A percentile compares a stretch with the other conserved stretches of the same genome.
phyloP scores from a whole-genome alignment of 2,113 vertebrate species.

The Thunnus thynnus region DNA sequence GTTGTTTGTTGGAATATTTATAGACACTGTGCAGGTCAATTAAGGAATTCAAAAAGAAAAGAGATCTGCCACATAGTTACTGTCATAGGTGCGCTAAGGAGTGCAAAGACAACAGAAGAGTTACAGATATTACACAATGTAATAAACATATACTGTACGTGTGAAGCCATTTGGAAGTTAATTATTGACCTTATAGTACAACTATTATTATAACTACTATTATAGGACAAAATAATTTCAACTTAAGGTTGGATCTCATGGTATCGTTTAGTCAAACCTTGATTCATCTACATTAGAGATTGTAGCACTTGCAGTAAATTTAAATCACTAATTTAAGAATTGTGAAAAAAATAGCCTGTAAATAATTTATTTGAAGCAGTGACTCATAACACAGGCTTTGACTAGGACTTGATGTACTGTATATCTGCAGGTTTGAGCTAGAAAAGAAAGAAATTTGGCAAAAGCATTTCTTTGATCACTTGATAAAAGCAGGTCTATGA shows the following conservation, averaged over 20 bases:
- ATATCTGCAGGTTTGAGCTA: slow-evolving; percentile 15
- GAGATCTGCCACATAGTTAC: too few relatives aligned
- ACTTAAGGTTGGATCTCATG: too few relatives aligned
- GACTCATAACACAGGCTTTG: slow-evolving; percentile 13
- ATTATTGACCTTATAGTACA: too few relatives aligned
- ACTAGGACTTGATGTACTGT: neutral
- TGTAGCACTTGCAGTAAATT: neutral
- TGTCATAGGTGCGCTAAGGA: too few relatives aligned
- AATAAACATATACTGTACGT: too few relatives aligned
- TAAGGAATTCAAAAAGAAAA: slow-evolving; percentile 14
- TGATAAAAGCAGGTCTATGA: slow-evolving; percentile 33
- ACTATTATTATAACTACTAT: too few relatives aligned
- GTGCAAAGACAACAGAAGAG: too few relatives aligned
- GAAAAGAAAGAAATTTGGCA: slow-evolving; percentile 26
- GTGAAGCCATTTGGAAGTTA: too few relatives aligned
- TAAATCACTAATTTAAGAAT: neutral
- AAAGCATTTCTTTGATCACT: slow-evolving; percentile 45
- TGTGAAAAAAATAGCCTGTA: neutral
- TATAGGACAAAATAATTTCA: too few relatives aligned
- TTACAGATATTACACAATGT: too few relatives aligned
- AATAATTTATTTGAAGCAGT: slow-evolving; percentile 17
- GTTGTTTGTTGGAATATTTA: slow-evolving; percentile 28
- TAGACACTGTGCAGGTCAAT: slow-evolving; percentile 42
- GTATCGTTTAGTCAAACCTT: neutral
- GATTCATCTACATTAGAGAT: neutral